phyloP scores from a whole-genome alignment of 2,113 vertebrate genomes.

The Cavia aperea region DNA sequence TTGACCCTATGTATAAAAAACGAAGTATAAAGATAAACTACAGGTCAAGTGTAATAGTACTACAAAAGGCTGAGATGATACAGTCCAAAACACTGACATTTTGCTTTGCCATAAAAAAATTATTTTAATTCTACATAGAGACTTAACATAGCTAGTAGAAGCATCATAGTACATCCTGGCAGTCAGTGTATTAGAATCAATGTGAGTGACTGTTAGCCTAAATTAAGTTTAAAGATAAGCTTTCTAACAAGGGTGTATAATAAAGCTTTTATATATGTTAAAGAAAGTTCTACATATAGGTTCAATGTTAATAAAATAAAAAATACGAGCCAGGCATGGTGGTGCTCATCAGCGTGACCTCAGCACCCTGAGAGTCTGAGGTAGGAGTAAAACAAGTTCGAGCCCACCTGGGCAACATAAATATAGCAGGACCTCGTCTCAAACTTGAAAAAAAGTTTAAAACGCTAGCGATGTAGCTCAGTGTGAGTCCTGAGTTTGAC shows the following conservation, averaged over 20 bases:
- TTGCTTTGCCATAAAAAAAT: background rate
- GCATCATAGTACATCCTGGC: background rate
- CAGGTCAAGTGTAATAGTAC: background rate
- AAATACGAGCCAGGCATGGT: background rate
- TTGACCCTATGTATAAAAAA: conserved; percentile 17
- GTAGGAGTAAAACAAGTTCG: background rate
- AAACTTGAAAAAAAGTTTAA: background rate
- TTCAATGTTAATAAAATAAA: conserved; percentile 11
- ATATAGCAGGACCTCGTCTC: background rate
- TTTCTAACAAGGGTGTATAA: background rate
- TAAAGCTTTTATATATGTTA: conserved; percentile 9
- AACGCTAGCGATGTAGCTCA: background rate
- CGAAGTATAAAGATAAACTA: conserved; percentile 32
- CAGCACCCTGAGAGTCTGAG: background rate
- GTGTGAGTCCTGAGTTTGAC: background rate
- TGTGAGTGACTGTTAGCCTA: background rate
- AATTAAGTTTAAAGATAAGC: conserved; percentile 31
- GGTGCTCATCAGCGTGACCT: background rate
- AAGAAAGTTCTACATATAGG: background rate
- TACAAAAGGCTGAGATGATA: conserved; percentile 28
- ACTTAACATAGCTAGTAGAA: background rate
- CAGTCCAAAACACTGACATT: background rate
- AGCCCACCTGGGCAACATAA: background rate
- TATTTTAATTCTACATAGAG: background rate
- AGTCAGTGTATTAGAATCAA: background rate